These are phyloP conservation scores for Eudemis profundana DNA, from an alignment of 2,888 invertebrate genomes.

Conservation along the genomic window DNA sequence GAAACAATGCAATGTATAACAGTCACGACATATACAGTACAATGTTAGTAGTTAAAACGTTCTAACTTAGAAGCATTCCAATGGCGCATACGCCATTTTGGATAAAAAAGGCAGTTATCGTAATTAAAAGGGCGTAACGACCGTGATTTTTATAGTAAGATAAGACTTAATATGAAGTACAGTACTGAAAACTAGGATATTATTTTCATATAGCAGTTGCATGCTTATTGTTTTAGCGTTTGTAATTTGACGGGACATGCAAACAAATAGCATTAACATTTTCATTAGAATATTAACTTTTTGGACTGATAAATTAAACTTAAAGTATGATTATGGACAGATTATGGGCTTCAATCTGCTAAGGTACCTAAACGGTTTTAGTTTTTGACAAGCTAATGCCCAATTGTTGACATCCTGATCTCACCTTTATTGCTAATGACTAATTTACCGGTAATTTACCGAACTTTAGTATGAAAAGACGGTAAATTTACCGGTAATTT, in stretches of 20 bases:
- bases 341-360: no score
- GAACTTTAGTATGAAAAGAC: no score
- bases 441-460: no score
- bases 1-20: slow-evolving; percentile 14
- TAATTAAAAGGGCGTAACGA: not conserved
- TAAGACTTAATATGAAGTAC: not conserved
- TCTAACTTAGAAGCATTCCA: not conserved
- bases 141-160: not conserved
- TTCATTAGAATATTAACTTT: not conserved
- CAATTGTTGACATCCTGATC: no score
- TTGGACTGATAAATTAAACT: no score
- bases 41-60: not conserved
- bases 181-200: slow-evolving; percentile 10
- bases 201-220: slow-evolving; percentile 9
- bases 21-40: slow-evolving; percentile 11
- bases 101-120: not conserved
- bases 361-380: no score
- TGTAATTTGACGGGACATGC: slow-evolving; percentile 24
- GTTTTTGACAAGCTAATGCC: no score
- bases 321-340: no score
- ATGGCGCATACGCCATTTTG: not conserved
- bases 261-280: slow-evolving; percentile 5
- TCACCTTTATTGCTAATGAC: no score
- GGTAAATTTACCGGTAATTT: no score
- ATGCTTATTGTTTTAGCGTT: slow-evolving; percentile 1